These are phyloP conservation scores for Tetheella fluctuosa DNA, from an alignment of 2,888 invertebrate species.

Conservation along the genomic window DNA sequence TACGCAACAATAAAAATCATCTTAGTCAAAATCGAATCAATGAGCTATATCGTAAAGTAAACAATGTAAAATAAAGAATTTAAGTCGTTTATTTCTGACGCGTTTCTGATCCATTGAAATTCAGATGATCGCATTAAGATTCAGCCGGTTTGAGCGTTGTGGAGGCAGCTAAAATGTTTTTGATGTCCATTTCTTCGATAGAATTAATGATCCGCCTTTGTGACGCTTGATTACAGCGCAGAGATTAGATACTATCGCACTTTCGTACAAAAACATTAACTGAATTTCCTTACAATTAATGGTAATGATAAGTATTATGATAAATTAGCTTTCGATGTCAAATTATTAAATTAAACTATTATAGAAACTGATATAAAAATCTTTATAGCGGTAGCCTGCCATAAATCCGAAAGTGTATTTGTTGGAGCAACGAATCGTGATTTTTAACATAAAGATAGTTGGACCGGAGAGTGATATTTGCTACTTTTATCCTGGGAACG, in stretches of 20 bases:
- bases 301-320: background rate
- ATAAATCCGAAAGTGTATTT: too few relatives aligned
- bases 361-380: too few relatives aligned
- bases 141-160: slow-evolving; percentile 34
- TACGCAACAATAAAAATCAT: too few relatives aligned
- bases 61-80: slow-evolving; percentile 32
- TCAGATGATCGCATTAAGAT: slow-evolving; percentile 63
- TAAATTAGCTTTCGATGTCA: background rate
- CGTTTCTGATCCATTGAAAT: slow-evolving; percentile 55
- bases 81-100: slow-evolving; percentile 43
- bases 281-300: background rate
- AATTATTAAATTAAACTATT: background rate
- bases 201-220: slow-evolving; percentile 50
- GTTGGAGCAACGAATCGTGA: too few relatives aligned
- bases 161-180: slow-evolving; percentile 59
- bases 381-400: too few relatives aligned
- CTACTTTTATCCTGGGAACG: too few relatives aligned
- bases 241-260: slow-evolving; percentile 41
- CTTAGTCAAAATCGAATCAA: background rate
- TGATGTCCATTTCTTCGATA: slow-evolving; percentile 49
- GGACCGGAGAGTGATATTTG: too few relatives aligned
- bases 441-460: too few relatives aligned
- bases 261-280: slow-evolving; percentile 19
- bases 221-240: slow-evolving; percentile 44
- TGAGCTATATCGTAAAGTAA: slow-evolving; percentile 20